Evolutionary conservation across 2,888 invertebrate genomes (phyloP).

Genomic region (Prosapia bicincta): DNA sequence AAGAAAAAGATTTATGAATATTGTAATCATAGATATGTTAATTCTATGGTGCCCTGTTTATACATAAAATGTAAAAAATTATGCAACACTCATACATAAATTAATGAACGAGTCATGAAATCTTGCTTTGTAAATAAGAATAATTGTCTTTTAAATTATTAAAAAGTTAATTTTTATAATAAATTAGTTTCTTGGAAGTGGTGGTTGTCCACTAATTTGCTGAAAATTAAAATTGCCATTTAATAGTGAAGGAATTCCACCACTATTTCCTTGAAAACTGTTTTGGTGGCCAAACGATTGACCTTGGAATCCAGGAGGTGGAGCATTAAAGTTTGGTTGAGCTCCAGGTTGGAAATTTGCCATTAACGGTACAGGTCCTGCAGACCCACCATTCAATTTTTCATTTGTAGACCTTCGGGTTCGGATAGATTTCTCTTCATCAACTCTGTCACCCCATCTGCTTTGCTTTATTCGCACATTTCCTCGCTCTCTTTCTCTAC

Average conservation of each 20-base stretch:
- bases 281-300: background rate
- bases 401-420: slow-evolving; percentile 1
- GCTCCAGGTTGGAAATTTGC: background rate
- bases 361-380: slow-evolving; percentile 8
- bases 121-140: background rate
- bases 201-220: background rate
- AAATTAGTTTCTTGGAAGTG: background rate
- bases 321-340: slow-evolving; percentile 7
- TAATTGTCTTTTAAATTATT: background rate
- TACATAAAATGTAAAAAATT: background rate
- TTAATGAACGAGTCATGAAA: background rate
- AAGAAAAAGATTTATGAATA: background rate
- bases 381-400: background rate
- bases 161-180: background rate
- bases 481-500: background rate
- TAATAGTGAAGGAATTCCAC: background rate
- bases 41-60: background rate
- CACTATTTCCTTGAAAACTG: background rate
- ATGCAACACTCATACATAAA: background rate
- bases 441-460: slow-evolving; percentile 11
- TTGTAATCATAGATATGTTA: background rate
- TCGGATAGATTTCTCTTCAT: background rate
- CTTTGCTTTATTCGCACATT: slow-evolving; percentile 10
- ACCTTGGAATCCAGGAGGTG: slow-evolving; percentile 10
- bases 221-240: background rate